Evolutionary conservation across 2,113 vertebrate genomes (phyloP).

Genomic region (Leptosomus discolor): DNA sequence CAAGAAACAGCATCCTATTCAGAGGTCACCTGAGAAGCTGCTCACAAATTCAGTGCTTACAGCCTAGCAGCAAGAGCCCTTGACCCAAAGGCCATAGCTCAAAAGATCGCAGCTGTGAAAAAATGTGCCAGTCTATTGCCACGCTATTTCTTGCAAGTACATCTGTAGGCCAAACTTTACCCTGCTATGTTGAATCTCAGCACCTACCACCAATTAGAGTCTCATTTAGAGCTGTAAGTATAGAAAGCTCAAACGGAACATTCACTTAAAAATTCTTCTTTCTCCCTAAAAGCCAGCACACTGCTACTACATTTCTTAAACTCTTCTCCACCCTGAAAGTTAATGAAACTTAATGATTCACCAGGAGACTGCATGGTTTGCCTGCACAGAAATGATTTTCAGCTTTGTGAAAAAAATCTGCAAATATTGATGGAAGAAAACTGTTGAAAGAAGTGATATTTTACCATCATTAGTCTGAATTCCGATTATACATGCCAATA

Average conservation of each 20-base stretch:
- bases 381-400: neutral
- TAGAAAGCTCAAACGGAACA: neutral
- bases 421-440: neutral
- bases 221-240: neutral
- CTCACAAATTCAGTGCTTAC: neutral
- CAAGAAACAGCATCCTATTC: neutral
- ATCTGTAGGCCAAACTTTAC: neutral
- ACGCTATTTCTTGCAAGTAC: neutral
- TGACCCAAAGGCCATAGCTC: neutral
- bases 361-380: neutral
- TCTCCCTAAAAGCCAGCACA: neutral
- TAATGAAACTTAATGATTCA: neutral
- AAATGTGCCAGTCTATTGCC: neutral
- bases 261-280: neutral
- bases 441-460: neutral
- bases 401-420: neutral
- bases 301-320: neutral
- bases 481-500: neutral
- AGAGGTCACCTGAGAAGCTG: neutral
- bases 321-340: accelerated
- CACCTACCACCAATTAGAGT: neutral
- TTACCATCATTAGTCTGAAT: neutral
- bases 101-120: neutral
- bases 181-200: neutral
- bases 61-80: neutral